Base-by-base conservation (phyloP, 1,140 invertebrate species). In the Diorhabda elongata region DNA sequence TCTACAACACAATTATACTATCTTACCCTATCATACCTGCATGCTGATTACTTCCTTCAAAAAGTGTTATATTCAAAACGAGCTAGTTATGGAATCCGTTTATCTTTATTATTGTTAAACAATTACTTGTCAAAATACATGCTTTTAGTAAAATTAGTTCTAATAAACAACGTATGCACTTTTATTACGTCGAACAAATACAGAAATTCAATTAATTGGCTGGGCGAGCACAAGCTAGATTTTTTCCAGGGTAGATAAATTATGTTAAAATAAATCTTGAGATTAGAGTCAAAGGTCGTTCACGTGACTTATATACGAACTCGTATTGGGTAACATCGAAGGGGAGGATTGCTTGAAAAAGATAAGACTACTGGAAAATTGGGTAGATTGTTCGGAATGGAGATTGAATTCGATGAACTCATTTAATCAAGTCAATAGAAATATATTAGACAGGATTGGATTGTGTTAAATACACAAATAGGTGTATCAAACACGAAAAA, bases 321-420 rank as follows among this genome's bases (percentile, higher is more conserved):
- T 58, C 60, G 70, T 73, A 77, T 77, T 77, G 76, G 76, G 69
- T 75, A 73, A 75, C 76, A 76, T 77, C 73, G 71, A 72, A 71
- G 69, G 76, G 74, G 76, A 77, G 74, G 76, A 69, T 68, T 75
- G 71, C 59, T 45, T 43, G 70, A 61, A 75, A 73, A 73, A 78
- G 77, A 78, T 78, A 78, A 78, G 75, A 77, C 73, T 74, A 70
- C 58, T 71, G 67, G 75, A 76, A 78, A 78, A 78, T 78, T 78
- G 77, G 76, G 77, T 77, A 77, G 77, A 77, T 77, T 75, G 73
- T 64, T 66, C 58, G 69, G 47, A 70, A 65, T 74, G 56, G 69
- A 73, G 73, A 78, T 78, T 78, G 77, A 78, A 78, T 78, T 78
- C 76, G 75, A 75, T 68, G 73, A 77, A 74, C 75, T 78, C 76